Percentiles rank a stretch among this genome's conserved stretches.
Conservation (phyloP, 1,140 invertebrate genomes). For the Pararge aegeria region DNA sequence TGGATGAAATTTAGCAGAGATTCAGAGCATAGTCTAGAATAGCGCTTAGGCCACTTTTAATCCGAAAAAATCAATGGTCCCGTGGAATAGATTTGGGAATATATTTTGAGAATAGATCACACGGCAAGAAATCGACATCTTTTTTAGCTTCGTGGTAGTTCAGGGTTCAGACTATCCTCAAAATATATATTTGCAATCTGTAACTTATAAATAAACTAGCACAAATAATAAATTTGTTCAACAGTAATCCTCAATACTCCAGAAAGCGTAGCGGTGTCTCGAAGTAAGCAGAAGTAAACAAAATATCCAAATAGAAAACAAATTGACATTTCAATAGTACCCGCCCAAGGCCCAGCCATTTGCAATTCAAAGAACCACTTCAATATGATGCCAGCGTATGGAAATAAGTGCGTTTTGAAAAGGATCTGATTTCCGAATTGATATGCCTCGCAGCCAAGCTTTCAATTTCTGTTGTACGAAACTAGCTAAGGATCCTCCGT, state of each 20-base stretch:
- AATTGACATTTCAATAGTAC: constrained; percentile 75
- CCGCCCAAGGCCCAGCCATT: constrained; percentile 60
- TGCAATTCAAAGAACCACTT: constrained; percentile 74
- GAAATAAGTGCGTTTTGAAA: constrained; percentile 70
- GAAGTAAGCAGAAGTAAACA: constrained; percentile 25
- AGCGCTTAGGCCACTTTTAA: no score
- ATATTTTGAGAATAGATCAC: no score
- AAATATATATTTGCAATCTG: no score
- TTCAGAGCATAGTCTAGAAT: no score
- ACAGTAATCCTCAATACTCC: constrained; percentile 30
- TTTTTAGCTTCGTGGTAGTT: no score
- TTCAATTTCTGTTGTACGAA: neutral
- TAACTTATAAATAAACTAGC: no score
- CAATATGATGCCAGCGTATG: constrained; percentile 70
- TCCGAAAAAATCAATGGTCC: no score
- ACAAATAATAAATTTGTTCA: constrained; percentile 2
- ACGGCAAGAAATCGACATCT: no score
- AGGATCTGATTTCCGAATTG: constrained; percentile 67
- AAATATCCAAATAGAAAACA: constrained; percentile 60
- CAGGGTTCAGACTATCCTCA: no score
- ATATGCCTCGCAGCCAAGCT: constrained; percentile 38
- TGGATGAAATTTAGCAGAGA: no score
- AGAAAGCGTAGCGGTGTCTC: constrained; percentile 56
- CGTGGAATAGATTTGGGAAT: no score
- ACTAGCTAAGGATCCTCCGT: no score